A percentile compares a stretch with the other conserved stretches of the same genome.
Conservation (phyloP, 2,888 invertebrate species). For the Sericinus montela region DNA sequence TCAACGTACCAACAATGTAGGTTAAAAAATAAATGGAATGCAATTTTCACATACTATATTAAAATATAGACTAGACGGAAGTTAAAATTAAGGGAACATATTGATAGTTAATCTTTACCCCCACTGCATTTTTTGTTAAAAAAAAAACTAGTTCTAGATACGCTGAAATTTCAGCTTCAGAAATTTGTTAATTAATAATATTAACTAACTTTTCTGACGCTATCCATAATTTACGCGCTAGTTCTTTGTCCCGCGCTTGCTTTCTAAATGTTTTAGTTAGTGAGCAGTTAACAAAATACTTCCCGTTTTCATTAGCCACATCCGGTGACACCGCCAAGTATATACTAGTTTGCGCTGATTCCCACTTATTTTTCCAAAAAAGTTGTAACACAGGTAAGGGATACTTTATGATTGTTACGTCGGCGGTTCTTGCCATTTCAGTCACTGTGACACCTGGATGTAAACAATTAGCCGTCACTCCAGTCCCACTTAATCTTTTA, state of each 20-base stretch:
- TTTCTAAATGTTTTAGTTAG: slow-evolving; percentile 47
- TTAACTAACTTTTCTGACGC: slow-evolving; percentile 21
- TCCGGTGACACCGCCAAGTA: slow-evolving; percentile 75
- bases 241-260: slow-evolving; percentile 62
- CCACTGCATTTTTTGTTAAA: too few species aligned
- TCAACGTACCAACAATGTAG: too few species aligned
- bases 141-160: too few species aligned
- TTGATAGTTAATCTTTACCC: too few species aligned
- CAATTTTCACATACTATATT: too few species aligned
- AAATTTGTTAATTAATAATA: background rate
- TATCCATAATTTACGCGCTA: slow-evolving; percentile 81
- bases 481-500: slow-evolving; percentile 81
- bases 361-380: slow-evolving; percentile 44
- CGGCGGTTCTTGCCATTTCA: slow-evolving; percentile 75
- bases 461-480: slow-evolving; percentile 86
- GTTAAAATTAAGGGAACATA: too few species aligned
- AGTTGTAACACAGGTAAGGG: slow-evolving; percentile 52
- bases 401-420: slow-evolving; percentile 28
- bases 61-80: too few species aligned
- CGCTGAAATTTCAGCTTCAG: too few species aligned
- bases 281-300: slow-evolving; percentile 80
- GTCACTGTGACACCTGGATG: slow-evolving; percentile 90
- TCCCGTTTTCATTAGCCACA: slow-evolving; percentile 77
- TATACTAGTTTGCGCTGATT: slow-evolving; percentile 74
- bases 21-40: too few species aligned